These are phyloP conservation scores for Clostera curtula DNA, from an alignment of 2,888 invertebrate genomes.

Conservation along the genomic window DNA sequence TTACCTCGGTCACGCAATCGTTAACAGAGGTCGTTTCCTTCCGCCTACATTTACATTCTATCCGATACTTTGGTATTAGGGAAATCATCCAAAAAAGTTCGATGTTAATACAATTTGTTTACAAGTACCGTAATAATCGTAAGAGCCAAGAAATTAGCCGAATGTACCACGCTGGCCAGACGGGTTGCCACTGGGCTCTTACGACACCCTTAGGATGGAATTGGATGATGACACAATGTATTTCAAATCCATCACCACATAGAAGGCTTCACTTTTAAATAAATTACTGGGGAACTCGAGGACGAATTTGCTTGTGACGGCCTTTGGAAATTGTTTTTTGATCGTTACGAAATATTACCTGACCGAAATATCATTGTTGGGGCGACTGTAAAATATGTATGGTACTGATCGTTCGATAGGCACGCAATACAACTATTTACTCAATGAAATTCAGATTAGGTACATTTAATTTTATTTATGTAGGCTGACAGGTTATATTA, in stretches of 20 bases:
- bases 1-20: slow-evolving; percentile 41
- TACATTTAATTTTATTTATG: slow-evolving; percentile 20
- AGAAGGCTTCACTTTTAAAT: slow-evolving; percentile 21
- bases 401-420: slow-evolving; percentile 38
- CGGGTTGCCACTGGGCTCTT: too few relatives aligned
- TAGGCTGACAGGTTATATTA: too few relatives aligned
- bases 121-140: slow-evolving; percentile 12
- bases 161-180: too few relatives aligned
- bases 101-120: too few relatives aligned
- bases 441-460: slow-evolving; percentile 39
- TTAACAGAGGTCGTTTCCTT: slow-evolving; percentile 37
- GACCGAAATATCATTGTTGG: slow-evolving; percentile 36
- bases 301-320: slow-evolving; percentile 12
- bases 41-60: slow-evolving; percentile 12
- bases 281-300: slow-evolving; percentile 20
- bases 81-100: too few relatives aligned
- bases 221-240: too few relatives aligned
- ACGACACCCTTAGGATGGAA: too few relatives aligned
- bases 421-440: slow-evolving; percentile 50
- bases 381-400: slow-evolving; percentile 26
- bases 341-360: slow-evolving; percentile 41
- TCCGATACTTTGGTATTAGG: slow-evolving; percentile 19
- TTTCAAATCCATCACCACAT: too few relatives aligned
- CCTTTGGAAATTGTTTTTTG: slow-evolving; percentile 26
- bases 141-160: slow-evolving; percentile 14